A percentile compares a stretch with the other conserved stretches of the same genome.
phyloP scores from a whole-genome alignment of 2,888 invertebrate genomes.

The Lasioglossum lativentre region DNA sequence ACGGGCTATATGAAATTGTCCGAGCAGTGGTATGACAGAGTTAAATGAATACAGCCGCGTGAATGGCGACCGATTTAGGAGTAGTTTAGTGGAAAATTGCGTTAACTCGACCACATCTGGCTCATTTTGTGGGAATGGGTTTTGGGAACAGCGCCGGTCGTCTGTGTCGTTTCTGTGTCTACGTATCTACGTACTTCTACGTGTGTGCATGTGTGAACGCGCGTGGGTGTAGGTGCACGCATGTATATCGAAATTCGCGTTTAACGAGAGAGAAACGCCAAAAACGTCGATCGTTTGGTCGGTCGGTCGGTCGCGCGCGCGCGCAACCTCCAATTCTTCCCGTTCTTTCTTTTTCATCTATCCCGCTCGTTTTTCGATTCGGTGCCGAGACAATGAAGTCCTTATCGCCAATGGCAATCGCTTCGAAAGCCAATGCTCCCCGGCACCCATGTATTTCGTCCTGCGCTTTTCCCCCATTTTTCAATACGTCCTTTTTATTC shows the following conservation, averaged over 20 bases:
- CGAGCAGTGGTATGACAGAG: not conserved
- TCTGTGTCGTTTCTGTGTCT: not conserved
- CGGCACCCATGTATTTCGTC: conserved; percentile 50
- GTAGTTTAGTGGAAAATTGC: conserved; percentile 32
- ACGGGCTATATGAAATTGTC: not conserved
- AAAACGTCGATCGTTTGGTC: conserved; percentile 58
- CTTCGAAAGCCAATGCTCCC: conserved; percentile 54
- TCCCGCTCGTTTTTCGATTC: conserved; percentile 68
- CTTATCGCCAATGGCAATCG: conserved; percentile 69
- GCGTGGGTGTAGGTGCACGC: not conserved
- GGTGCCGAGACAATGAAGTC: conserved; percentile 70
- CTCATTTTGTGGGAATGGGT: conserved; percentile 30
- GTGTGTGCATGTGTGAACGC: not conserved
- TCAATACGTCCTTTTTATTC: conserved; percentile 53
- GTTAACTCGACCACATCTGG: conserved; percentile 24
- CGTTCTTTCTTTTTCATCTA: conserved; percentile 26
- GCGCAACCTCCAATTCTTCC: conserved; percentile 40
- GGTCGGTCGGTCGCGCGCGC: conserved; percentile 17
- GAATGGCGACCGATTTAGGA: conserved; percentile 17
- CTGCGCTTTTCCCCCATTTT: conserved; percentile 55
- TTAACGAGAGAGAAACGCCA: conserved; percentile 29
- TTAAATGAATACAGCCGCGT: conserved; percentile 17
- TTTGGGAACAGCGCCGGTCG: not conserved
- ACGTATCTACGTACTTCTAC: not conserved
- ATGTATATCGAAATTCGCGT: conserved; percentile 10